Conservation (phyloP, 2,888 invertebrate genomes). For the Drosophila quinaria region DNA sequence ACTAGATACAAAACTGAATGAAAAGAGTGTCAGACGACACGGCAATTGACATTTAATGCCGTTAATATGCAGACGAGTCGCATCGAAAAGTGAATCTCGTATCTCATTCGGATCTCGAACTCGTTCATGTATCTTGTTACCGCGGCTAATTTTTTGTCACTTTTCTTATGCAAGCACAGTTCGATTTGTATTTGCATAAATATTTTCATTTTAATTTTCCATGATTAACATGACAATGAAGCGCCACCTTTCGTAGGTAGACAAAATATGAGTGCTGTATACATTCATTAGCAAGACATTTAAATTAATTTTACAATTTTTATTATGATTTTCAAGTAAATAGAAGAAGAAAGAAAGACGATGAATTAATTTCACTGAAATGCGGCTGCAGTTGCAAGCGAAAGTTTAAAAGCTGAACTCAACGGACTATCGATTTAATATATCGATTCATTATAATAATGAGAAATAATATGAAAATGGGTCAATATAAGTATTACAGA, state of each 20-base stretch:
- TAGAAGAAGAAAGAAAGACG: background rate
- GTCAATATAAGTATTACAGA: background rate
- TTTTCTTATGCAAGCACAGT: slow-evolving; percentile 57
- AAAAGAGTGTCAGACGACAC: slow-evolving; percentile 56
- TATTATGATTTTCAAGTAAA: slow-evolving; percentile 26
- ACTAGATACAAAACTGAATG: slow-evolving; percentile 5
- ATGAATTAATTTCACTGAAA: background rate
- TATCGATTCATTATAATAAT: background rate
- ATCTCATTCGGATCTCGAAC: slow-evolving; percentile 37
- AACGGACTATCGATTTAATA: background rate
- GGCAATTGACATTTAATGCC: slow-evolving; percentile 65
- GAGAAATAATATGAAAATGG: background rate
- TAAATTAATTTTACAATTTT: slow-evolving; percentile 76
- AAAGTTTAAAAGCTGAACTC: slow-evolving; percentile 23
- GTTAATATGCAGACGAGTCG: slow-evolving; percentile 52
- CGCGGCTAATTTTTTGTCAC: slow-evolving; percentile 72
- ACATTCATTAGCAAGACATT: slow-evolving; percentile 76
- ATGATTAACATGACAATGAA: slow-evolving; percentile 67
- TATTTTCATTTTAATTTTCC: slow-evolving; percentile 41
- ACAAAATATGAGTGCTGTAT: slow-evolving; percentile 63
- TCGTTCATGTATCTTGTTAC: slow-evolving; percentile 33
- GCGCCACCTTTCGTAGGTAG: slow-evolving; percentile 9
- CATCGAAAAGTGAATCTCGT: slow-evolving; percentile 35
- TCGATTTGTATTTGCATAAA: slow-evolving; percentile 35
- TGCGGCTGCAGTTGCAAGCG: slow-evolving; percentile 16